Percentiles rank a stretch among this genome's conserved stretches.
phyloP scores from a whole-genome alignment of 2,888 invertebrate genomes.

The Branchinecta sandiegonensis region DNA sequence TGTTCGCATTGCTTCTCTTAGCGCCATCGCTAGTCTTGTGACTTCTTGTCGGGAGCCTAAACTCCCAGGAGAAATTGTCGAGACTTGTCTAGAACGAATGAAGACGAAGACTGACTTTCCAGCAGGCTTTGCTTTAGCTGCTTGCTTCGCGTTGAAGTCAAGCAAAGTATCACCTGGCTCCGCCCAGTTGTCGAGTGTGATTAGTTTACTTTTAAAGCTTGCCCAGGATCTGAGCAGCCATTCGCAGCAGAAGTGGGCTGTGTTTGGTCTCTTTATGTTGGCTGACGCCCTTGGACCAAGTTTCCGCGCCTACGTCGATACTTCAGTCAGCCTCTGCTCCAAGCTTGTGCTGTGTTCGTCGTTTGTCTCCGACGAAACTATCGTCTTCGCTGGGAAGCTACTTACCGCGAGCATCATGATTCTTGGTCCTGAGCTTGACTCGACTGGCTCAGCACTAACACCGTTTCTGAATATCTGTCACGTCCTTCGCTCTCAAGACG shows the following conservation, averaged over 20 bases:
- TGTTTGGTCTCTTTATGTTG: conserved; percentile 85
- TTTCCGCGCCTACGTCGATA: conserved; percentile 91
- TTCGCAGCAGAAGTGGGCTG: conserved; percentile 57
- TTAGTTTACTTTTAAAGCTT: background rate
- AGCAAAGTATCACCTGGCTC: background rate
- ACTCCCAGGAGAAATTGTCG: background rate
- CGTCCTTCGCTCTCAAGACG: conserved; percentile 53
- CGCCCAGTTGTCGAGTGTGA: background rate
- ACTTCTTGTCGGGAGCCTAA: conserved; percentile 7
- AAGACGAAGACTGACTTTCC: background rate
- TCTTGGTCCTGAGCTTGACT: conserved; percentile 93
- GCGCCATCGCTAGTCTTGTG: background rate
- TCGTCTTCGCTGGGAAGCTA: conserved; percentile 75
- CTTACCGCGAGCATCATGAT: conserved; percentile 91
- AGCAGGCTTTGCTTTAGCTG: conserved; percentile 2
- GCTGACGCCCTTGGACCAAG: conserved; percentile 98
- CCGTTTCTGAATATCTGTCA: background rate
- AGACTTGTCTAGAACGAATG: background rate
- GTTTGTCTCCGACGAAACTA: conserved; percentile 77
- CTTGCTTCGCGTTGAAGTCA: background rate
- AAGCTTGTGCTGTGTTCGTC: conserved; percentile 77
- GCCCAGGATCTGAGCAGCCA: conserved; percentile 23
- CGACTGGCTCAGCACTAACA: conserved; percentile 34
- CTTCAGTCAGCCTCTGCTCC: conserved; percentile 17
- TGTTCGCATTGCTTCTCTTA: conserved; percentile 1